Evolutionary conservation across 1,140 invertebrate species (phyloP).

Genomic region (Galendromus occidentalis): DNA sequence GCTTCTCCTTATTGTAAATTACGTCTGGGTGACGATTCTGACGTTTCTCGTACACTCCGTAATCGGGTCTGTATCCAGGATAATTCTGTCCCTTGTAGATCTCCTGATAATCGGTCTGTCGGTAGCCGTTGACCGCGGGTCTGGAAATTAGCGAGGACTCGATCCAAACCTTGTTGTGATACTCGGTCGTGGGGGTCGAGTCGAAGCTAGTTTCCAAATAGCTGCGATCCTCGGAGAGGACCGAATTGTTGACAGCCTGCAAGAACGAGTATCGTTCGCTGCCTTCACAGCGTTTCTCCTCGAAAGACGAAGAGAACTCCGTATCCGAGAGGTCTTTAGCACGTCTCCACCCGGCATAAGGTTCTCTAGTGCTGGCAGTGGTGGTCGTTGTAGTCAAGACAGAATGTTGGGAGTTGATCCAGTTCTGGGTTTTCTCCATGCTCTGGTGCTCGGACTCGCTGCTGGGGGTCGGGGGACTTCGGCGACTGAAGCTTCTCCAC

Average conservation of each 20-base stretch:
- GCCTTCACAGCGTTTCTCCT: not conserved
- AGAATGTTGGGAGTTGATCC: slow-evolving; percentile 1
- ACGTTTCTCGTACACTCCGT: not conserved
- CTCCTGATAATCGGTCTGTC: not conserved
- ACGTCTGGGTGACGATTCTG: not conserved
- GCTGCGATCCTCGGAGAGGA: not conserved
- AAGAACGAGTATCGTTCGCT: slow-evolving; percentile 1
- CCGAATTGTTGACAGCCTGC: slow-evolving; percentile 6
- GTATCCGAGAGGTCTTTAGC: not conserved
- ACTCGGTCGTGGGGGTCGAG: not conserved
- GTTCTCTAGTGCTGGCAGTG: not conserved
- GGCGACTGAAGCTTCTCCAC: not conserved
- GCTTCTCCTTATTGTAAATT: not conserved
- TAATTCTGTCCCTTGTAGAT: not conserved
- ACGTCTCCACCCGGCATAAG: not conserved
- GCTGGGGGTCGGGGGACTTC: slow-evolving; percentile 1
- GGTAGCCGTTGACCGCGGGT: not conserved
- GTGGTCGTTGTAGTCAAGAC: not conserved
- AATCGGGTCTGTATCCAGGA: not conserved
- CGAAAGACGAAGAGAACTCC: not conserved
- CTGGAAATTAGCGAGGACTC: not conserved
- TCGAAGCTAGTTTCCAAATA: slow-evolving; percentile 5
- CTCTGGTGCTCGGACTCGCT: not conserved
- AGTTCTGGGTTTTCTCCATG: slow-evolving; percentile 10
- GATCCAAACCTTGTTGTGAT: slow-evolving; percentile 6